Evolutionary conservation across 2,888 invertebrate species (phyloP), one percentile per base, ranked within the genome.

Genomic region (Agrotis exclamationis): DNA sequence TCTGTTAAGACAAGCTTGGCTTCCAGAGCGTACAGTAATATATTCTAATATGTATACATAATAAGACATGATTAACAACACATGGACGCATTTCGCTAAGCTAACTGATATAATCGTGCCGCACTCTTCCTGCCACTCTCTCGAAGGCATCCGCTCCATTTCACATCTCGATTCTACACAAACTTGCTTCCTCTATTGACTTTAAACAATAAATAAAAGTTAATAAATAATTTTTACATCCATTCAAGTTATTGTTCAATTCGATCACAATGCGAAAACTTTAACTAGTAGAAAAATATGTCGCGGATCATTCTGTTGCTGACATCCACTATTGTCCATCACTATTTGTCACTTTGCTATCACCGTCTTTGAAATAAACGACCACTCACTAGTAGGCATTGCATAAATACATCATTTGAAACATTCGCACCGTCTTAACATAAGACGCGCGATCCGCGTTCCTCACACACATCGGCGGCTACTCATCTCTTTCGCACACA

Each of bases 161-260:
- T 70, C 82, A 77, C 65, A 60, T 78, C 74, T 72, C 80, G 83
- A 82, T 76, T 80, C 74, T 83, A 82, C 68, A 83, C 78, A 78
- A 80, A 85, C 85, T 80, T 77, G 82, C 83, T 82, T 78, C 84
- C 85, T 87, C 86, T 88, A 85, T 90, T 88, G 89, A 86, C 83
- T 87, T 87, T 90, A 89, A 90, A 89, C 82, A 91, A 93, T 94
- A 93, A 94, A 94, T 94, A 94, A 90, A 92, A 84, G 82, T 85
- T 89, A 91, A 92, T 91, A 90, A 90, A 90, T 89, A 90, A 85
- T 89, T 87, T 91, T 89, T 89, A 89, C 85, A 85, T 77, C 69
- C 82, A 85, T 80, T 68, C 86, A 87, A 90, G 86, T 91, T 92
- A 93, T 91, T 91, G 91, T 92, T 82, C 82, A 89, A 88, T 89